Evolutionary conservation across 37 sponge, comb jelly and placozoan genomes (phyloP).

Genomic region (Ianthella basta): DNA sequence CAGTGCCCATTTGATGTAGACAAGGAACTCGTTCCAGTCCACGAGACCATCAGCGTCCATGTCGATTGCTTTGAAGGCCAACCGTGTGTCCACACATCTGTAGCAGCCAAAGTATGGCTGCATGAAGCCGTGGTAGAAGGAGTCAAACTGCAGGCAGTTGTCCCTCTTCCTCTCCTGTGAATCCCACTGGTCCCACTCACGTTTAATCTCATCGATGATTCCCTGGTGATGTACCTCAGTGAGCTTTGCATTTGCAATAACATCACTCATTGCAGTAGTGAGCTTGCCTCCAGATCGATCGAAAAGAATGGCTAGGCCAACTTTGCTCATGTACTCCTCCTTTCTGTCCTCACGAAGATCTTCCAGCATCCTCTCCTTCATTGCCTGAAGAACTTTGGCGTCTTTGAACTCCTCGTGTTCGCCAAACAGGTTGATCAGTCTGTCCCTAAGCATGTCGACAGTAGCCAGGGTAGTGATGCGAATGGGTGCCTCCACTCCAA

Average conservation of each 20-base stretch:
- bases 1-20: slow-evolving; percentile 87
- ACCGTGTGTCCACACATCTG: slow-evolving; percentile 60
- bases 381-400: slow-evolving; percentile 46
- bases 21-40: slow-evolving; percentile 86
- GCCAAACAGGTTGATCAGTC: slow-evolving; percentile 69
- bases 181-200: slow-evolving; percentile 84
- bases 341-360: slow-evolving; percentile 61
- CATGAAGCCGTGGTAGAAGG: slow-evolving; percentile 90
- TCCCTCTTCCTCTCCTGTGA: slow-evolving; percentile 44
- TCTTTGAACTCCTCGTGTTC: slow-evolving; percentile 62
- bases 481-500: slow-evolving; percentile 61
- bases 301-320: slow-evolving; percentile 70
- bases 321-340: slow-evolving; percentile 88
- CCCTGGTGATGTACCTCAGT: slow-evolving; percentile 36
- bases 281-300: slow-evolving; percentile 84
- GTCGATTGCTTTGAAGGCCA: slow-evolving; percentile 73
- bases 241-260: slow-evolving; percentile 45
- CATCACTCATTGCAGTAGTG: slow-evolving; percentile 59
- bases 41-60: slow-evolving; percentile 80
- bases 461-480: slow-evolving; percentile 81
- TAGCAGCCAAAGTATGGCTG: slow-evolving; percentile 91
- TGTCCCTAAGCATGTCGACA: slow-evolving; percentile 64
- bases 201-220: slow-evolving; percentile 62
- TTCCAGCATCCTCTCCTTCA: slow-evolving; percentile 78
- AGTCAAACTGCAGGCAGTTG: slow-evolving; percentile 66